phyloP scores from a whole-genome alignment of 2,888 invertebrate genomes.

The Eurytoma californica region DNA sequence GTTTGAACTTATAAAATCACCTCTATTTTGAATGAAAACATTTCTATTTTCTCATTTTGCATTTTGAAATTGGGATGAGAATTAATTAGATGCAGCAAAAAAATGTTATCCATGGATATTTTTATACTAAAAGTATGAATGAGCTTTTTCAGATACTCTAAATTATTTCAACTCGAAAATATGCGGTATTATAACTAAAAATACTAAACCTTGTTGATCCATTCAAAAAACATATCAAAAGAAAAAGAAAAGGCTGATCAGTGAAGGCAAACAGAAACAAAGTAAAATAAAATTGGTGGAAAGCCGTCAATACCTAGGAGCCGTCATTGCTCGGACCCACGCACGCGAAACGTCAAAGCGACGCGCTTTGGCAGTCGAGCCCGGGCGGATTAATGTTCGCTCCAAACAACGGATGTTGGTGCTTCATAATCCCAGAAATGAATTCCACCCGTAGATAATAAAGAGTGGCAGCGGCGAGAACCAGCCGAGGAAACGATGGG shows the following conservation, averaged over 20 bases:
- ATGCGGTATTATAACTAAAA: too few relatives aligned
- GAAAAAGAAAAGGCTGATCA: neutral
- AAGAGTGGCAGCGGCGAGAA: slow-evolving; percentile 18
- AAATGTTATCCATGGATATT: too few relatives aligned
- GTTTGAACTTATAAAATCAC: too few relatives aligned
- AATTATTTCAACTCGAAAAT: too few relatives aligned
- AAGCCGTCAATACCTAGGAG: slow-evolving; percentile 24
- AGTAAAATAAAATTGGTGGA: slow-evolving; percentile 17
- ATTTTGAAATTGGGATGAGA: too few relatives aligned
- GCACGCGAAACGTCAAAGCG: slow-evolving; percentile 35
- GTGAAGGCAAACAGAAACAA: slow-evolving; percentile 2
- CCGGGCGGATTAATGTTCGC: slow-evolving; percentile 33
- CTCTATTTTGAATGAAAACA: too few relatives aligned
- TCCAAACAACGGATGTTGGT: slow-evolving; percentile 31
- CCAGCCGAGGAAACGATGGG: slow-evolving; percentile 24
- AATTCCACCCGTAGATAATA: slow-evolving; percentile 60
- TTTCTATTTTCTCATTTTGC: too few relatives aligned
- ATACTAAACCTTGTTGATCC: too few relatives aligned
- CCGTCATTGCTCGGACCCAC: neutral
- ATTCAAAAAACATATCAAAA: neutral
- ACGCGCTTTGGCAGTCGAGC: slow-evolving; percentile 6
- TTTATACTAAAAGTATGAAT: too few relatives aligned
- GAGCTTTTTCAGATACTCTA: too few relatives aligned
- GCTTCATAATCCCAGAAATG: slow-evolving; percentile 67
- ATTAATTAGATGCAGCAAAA: too few relatives aligned